A percentile compares a stretch with the other conserved stretches of the same genome.
Conservation (phyloP, 2,888 invertebrate genomes). For the Chalcis sispes region DNA sequence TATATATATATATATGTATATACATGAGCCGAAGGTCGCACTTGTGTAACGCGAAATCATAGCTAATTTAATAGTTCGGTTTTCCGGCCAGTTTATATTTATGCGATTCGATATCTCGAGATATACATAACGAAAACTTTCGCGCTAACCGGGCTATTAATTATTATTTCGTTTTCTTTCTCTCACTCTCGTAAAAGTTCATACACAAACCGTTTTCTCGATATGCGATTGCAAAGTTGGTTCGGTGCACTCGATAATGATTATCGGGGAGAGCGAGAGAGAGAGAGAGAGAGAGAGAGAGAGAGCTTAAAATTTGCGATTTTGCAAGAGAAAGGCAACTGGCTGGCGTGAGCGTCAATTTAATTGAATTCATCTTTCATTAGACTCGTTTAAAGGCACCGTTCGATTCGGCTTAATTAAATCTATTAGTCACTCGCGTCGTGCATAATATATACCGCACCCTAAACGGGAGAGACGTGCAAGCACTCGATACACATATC, state of each 20-base stretch:
- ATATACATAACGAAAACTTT: too few relatives aligned
- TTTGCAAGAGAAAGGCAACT: not conserved
- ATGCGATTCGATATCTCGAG: not conserved
- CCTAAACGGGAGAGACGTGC: too few relatives aligned
- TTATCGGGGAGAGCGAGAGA: too few relatives aligned
- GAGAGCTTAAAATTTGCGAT: not conserved
- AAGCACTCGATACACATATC: too few relatives aligned
- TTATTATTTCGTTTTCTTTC: too few relatives aligned
- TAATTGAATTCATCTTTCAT: slow-evolving; percentile 27
- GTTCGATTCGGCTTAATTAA: slow-evolving; percentile 9
- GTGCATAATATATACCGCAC: too few relatives aligned
- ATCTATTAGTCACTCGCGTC: not conserved
- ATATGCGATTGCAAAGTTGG: slow-evolving; percentile 1
- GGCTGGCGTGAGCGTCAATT: not conserved
- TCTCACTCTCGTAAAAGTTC: not conserved
- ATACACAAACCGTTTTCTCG: slow-evolving; percentile 3
- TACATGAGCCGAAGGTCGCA: not conserved
- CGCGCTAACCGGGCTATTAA: not conserved
- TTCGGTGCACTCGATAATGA: too few relatives aligned
- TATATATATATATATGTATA: too few relatives aligned
- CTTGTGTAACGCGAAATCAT: not conserved
- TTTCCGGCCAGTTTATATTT: slow-evolving; percentile 21
- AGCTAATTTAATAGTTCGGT: slow-evolving; percentile 9
- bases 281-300: too few relatives aligned
- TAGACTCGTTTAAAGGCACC: not conserved